Evolutionary conservation across 2,113 vertebrate species (phyloP).

Genomic region (Cariama cristata): DNA sequence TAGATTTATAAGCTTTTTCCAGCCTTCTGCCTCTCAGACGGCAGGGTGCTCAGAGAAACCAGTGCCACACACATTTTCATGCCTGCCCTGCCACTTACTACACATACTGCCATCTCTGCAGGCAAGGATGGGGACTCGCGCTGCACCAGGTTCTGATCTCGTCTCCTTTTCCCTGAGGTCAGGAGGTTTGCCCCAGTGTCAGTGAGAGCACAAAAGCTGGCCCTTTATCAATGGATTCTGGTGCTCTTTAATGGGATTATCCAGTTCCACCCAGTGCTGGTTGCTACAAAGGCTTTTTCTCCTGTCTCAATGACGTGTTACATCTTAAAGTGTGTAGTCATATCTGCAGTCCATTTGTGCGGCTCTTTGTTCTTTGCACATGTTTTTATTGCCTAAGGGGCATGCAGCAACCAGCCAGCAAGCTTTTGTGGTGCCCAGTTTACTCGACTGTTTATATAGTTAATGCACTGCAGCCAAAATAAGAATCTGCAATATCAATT

Average conservation of each 20-base stretch:
- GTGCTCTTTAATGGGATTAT: conserved; percentile 51
- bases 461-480: conserved; percentile 47
- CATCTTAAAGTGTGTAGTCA: conserved; percentile 63
- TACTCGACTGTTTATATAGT: conserved; percentile 23
- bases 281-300: conserved; percentile 55
- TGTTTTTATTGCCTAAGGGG: conserved; percentile 55
- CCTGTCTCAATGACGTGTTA: conserved; percentile 25
- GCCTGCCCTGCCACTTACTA: not conserved
- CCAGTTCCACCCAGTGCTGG: conserved; percentile 10
- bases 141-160: not conserved
- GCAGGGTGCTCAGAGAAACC: not conserved
- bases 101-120: not conserved
- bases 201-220: conserved; percentile 24
- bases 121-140: fast-evolving
- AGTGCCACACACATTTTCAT: not conserved
- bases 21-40: not conserved
- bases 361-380: conserved; percentile 60
- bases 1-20: not conserved
- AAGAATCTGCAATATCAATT: conserved; percentile 46
- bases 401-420: conserved; percentile 51
- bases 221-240: conserved; percentile 25
- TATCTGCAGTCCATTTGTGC: conserved; percentile 64
- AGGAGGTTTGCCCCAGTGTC: not conserved
- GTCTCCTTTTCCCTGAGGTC: not conserved
- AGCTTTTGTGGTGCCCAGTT: conserved; percentile 50